Percentiles rank a stretch among this genome's conserved stretches.
phyloP scores from a whole-genome alignment of 1,140 invertebrate genomes.

The Galendromus occidentalis region DNA sequence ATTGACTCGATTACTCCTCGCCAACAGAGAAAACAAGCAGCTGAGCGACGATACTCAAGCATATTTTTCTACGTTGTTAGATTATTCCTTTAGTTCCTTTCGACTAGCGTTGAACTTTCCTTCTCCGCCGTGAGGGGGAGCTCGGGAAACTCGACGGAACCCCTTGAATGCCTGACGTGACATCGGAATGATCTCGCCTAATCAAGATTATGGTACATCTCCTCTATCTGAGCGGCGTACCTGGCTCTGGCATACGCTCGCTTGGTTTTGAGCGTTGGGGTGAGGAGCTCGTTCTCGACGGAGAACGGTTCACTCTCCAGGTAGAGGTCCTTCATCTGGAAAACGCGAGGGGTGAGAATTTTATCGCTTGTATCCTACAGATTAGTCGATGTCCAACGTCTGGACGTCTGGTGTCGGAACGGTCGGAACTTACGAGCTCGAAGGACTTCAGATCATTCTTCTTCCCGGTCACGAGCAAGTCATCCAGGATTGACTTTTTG shows the following conservation, averaged over 20 bases:
- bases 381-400: background rate
- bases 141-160: too few relatives aligned
- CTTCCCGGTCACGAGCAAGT: constrained; percentile 67
- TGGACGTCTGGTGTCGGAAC: background rate
- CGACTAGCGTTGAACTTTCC: too few relatives aligned
- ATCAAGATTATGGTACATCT: constrained; percentile 44
- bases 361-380: background rate
- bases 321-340: constrained; percentile 81
- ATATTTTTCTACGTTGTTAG: too few relatives aligned
- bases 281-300: constrained; percentile 85
- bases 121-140: too few relatives aligned
- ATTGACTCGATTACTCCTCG: too few relatives aligned
- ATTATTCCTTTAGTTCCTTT: too few relatives aligned
- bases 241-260: constrained; percentile 36
- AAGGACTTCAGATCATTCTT: constrained; percentile 78
- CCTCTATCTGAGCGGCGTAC: constrained; percentile 32
- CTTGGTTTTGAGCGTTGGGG: constrained; percentile 89
- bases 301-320: constrained; percentile 82
- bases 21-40: too few relatives aligned
- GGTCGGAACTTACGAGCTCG: constrained; percentile 53
- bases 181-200: background rate
- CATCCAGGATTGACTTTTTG: constrained; percentile 70
- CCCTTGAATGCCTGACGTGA: too few relatives aligned
- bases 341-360: constrained; percentile 15
- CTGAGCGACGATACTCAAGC: too few relatives aligned